phyloP scores from a whole-genome alignment of 2,888 invertebrate species.

The Drosophila setosimentum region DNA sequence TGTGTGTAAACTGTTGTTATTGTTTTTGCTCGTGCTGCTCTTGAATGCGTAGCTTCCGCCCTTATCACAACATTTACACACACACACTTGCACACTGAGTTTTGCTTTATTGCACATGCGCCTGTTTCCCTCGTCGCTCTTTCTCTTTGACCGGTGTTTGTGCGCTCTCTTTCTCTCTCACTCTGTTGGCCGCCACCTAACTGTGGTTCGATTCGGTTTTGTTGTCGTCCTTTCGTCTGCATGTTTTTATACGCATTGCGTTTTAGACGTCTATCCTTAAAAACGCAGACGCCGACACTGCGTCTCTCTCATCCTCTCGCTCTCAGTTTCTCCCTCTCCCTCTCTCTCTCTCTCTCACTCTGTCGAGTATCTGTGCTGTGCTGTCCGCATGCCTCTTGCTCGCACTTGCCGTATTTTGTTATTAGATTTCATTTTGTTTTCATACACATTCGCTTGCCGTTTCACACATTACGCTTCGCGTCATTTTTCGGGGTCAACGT shows the following conservation, averaged over 20 bases:
- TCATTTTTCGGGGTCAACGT: conserved; percentile 83
- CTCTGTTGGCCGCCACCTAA: conserved; percentile 53
- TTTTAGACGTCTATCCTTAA: conserved; percentile 76
- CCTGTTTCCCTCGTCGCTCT: conserved; percentile 21
- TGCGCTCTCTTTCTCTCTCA: conserved; percentile 5
- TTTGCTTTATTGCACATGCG: conserved; percentile 50
- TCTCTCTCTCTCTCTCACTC: conserved; percentile 5
- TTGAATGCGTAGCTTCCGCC: conserved; percentile 69
- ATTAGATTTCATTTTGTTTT: conserved; percentile 78
- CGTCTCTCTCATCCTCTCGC: conserved; percentile 13
- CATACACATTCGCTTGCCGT: conserved; percentile 71
- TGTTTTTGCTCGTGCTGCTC: conserved; percentile 41
- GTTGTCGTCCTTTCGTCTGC: conserved; percentile 70
- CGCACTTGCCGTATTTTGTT: conserved; percentile 62
- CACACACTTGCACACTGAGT: conserved; percentile 17
- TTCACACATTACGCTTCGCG: conserved; percentile 78
- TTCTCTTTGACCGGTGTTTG: conserved; percentile 23
- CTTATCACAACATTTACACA: conserved; percentile 59
- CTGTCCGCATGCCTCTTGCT: conserved; percentile 45
- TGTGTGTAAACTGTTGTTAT: conserved; percentile 40
- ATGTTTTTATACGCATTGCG: conserved; percentile 79
- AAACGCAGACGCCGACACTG: conserved; percentile 55
- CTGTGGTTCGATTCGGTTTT: conserved; percentile 46
- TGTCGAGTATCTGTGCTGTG: conserved; percentile 14
- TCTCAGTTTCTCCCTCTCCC: not conserved